These are phyloP conservation scores for Puntigrus tetrazona DNA, from an alignment of 2,113 vertebrate species.

Conservation along the genomic window DNA sequence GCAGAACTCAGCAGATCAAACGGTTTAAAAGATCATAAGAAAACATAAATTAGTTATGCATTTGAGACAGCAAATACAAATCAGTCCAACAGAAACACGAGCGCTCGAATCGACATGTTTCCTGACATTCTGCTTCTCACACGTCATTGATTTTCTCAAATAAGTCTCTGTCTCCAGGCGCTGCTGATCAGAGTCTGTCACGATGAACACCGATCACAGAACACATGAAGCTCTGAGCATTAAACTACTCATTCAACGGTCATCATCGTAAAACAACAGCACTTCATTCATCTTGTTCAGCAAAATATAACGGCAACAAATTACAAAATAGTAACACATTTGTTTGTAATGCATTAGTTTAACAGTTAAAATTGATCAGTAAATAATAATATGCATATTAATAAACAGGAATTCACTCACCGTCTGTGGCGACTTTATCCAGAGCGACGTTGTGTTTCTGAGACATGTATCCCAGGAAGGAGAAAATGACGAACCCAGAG, in stretches of 20 bases:
- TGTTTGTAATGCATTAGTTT: neutral
- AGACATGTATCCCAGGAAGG: slow-evolving; percentile 89
- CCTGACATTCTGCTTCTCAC: neutral
- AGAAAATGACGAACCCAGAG: slow-evolving; percentile 91
- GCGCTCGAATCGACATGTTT: neutral
- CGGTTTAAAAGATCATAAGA: neutral
- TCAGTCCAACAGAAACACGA: neutral
- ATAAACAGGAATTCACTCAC: slow-evolving; percentile 65
- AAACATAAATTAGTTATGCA: neutral
- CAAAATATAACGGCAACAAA: neutral
- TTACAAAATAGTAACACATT: neutral
- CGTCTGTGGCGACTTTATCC: slow-evolving; percentile 85
- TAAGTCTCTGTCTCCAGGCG: neutral
- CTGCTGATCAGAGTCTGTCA: slow-evolving; percentile 9
- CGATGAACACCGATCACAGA: neutral
- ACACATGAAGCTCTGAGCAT: neutral
- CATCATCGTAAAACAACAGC: neutral
- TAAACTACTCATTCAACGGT: no score
- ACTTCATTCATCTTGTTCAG: neutral
- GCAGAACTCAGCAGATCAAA: neutral
- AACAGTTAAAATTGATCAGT: neutral
- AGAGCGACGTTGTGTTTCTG: slow-evolving; percentile 87
- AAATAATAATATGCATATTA: neutral
- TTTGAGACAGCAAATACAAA: neutral
- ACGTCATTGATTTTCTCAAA: slow-evolving; percentile 12